These are phyloP conservation scores for Silurus asotus DNA, from an alignment of 2,113 vertebrate species.

Conservation along the genomic window DNA sequence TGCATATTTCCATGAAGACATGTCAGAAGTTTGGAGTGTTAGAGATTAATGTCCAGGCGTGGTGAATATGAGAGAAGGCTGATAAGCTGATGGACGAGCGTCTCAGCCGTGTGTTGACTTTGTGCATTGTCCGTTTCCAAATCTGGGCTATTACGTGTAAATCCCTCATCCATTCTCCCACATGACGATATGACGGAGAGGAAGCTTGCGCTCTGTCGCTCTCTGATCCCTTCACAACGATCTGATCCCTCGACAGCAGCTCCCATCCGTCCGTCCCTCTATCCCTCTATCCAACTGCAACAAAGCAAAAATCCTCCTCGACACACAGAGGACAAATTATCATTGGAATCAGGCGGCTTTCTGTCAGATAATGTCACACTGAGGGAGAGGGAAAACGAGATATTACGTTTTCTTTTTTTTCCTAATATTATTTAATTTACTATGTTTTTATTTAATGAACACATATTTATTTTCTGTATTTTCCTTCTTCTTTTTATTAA, in stretches of 20 bases:
- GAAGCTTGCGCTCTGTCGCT: constrained; percentile 26
- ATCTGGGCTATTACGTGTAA: constrained; percentile 55
- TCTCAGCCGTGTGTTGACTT: constrained; percentile 40
- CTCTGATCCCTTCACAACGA: constrained; percentile 27
- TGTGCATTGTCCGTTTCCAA: constrained; percentile 54
- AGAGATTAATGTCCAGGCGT: constrained; percentile 49
- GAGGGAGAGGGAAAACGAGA: constrained; percentile 30
- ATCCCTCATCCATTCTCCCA: constrained; percentile 51
- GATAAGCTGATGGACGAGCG: constrained; percentile 49
- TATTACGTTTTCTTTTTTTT: neutral
- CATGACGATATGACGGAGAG: constrained; percentile 42
- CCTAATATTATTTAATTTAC: too few relatives aligned
- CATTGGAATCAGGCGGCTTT: constrained; percentile 54
- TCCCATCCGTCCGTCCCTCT: constrained; percentile 39
- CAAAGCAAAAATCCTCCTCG: constrained; percentile 49
- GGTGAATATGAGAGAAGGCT: constrained; percentile 50
- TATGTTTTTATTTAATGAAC: too few relatives aligned
- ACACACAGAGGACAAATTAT: constrained; percentile 52
- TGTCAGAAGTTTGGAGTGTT: constrained; percentile 42
- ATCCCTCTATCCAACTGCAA: constrained; percentile 54
- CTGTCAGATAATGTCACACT: constrained; percentile 56
- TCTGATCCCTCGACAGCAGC: constrained; percentile 47
- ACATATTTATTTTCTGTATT: neutral
- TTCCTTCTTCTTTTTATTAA: neutral
- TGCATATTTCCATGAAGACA: neutral